Evolutionary conservation across 2,797 vertebrate species (phyloP), one percentile per base, ranked within the genome.

Genomic region (Strix occidentalis): DNA sequence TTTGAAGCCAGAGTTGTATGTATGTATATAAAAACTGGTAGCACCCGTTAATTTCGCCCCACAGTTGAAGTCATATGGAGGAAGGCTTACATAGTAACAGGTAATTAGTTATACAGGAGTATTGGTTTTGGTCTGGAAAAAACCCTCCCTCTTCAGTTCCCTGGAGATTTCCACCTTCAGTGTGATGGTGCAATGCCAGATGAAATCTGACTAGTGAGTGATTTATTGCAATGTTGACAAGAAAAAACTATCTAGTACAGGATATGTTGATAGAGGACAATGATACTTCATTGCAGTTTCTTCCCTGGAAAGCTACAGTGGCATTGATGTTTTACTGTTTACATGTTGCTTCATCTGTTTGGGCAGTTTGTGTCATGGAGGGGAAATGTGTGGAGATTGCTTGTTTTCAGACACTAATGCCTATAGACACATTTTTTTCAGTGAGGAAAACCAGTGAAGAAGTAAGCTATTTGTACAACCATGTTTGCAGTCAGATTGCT

Each of bases 211-310:
- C 81, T 84, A 66, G 72, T 63, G 90, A 94, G 39, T 90, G 93
- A 91, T 91, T 97, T 95, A 91, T 48, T 93, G 89, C 51, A n/a
- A n/a, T 9, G 72, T 60, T 88, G 82, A 82, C 69, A 82, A 86
- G 82, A n/a, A 90, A 80, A 90, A 86, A 26, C n/a, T 56, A 17
- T 29, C 54, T 63, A 31, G 65, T 76, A 16, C 46, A 51, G 90
- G 82, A 79, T 84, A 10, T 0, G 3, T 26, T 96, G 96, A 77
- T 93, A 37, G 85, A 90, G 63, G 66, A 83, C 93, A 82, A 39
- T 66, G 89, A 63, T 89, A 83, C 54, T 96, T 95, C 63, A 56
- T 75, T 95, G 78, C 79, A 70, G 60, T 75, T 94, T 94, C 75
- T 89, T 95, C 65, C 45, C 82, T 60, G 85, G 65, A 89, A 95